phyloP scores from a whole-genome alignment of 2,888 invertebrate genomes.

The Eupithecia tripunctaria region DNA sequence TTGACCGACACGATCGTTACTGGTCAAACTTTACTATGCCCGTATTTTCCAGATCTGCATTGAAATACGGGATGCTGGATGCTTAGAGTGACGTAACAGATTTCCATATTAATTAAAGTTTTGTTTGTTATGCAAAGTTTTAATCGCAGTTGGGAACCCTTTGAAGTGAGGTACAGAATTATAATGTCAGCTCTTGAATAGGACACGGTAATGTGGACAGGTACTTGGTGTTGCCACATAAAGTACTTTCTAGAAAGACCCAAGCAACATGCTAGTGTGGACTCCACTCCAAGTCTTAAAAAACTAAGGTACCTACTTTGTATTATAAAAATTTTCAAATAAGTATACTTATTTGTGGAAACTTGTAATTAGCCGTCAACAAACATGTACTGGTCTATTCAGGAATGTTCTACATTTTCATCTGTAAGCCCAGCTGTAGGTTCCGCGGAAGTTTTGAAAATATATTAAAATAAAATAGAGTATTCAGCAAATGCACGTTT shows the following conservation, averaged over 20 bases:
- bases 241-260: background rate
- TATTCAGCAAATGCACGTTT: background rate
- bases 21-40: constrained; percentile 18
- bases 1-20: constrained; percentile 2
- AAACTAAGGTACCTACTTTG: too few relatives aligned
- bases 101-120: constrained; percentile 38
- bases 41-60: constrained; percentile 31
- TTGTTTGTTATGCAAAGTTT: constrained; percentile 37
- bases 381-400: too few relatives aligned
- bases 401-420: too few relatives aligned
- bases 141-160: constrained; percentile 25
- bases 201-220: constrained; percentile 3
- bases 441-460: too few relatives aligned
- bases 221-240: background rate
- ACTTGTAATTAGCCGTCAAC: too few relatives aligned
- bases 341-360: too few relatives aligned
- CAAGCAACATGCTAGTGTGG: background rate
- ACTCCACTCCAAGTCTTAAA: too few relatives aligned
- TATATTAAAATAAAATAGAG: too few relatives aligned
- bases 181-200: constrained; percentile 24
- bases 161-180: constrained; percentile 25
- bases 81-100: constrained; percentile 35
- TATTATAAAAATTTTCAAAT: too few relatives aligned
- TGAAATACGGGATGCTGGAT: constrained; percentile 31
- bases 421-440: too few relatives aligned